Evolutionary conservation across 37 sponge, comb jelly and placozoan genomes (phyloP).

Genomic region (Diacarnus erythraeanus): DNA sequence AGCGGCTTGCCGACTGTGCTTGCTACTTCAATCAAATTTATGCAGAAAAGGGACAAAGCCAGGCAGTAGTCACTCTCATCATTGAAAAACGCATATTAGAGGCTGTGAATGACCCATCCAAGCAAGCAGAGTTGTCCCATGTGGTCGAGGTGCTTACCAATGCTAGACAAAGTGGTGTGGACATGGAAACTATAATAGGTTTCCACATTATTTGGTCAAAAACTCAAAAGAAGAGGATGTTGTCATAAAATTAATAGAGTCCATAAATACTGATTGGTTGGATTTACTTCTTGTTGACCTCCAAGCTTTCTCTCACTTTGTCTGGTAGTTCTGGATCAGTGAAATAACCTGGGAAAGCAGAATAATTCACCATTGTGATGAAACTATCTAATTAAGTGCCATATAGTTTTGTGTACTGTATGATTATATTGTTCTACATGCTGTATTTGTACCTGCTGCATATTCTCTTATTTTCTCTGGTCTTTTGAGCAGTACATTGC

Average conservation of each 20-base stretch:
- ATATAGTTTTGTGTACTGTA: neutral
- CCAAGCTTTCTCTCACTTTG: neutral
- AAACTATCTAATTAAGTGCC: neutral
- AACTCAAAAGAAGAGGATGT: neutral
- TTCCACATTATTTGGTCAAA: slow-evolving; percentile 58
- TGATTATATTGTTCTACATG: too few species aligned
- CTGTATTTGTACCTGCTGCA: slow-evolving; percentile 63
- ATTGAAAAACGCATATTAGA: slow-evolving; percentile 42
- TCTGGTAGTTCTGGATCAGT: slow-evolving; percentile 34
- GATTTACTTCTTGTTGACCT: neutral
- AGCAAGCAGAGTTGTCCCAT: slow-evolving; percentile 13
- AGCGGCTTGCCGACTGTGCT: slow-evolving; percentile 77
- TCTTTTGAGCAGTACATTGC: slow-evolving; percentile 63
- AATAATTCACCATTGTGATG: neutral
- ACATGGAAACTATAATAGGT: slow-evolving; percentile 39
- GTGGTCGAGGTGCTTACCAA: slow-evolving; percentile 8
- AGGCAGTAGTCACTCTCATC: slow-evolving; percentile 55
- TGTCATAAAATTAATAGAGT: neutral
- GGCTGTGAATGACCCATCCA: slow-evolving; percentile 1
- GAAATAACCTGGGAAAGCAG: slow-evolving; percentile 45
- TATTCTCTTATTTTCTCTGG: slow-evolving; percentile 68
- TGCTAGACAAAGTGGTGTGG: slow-evolving; percentile 47
- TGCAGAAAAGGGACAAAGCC: neutral
- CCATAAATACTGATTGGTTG: too few species aligned
- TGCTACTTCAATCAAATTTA: slow-evolving; percentile 58